Conservation (phyloP, 2,888 invertebrate species). For the Agrochola lota region DNA sequence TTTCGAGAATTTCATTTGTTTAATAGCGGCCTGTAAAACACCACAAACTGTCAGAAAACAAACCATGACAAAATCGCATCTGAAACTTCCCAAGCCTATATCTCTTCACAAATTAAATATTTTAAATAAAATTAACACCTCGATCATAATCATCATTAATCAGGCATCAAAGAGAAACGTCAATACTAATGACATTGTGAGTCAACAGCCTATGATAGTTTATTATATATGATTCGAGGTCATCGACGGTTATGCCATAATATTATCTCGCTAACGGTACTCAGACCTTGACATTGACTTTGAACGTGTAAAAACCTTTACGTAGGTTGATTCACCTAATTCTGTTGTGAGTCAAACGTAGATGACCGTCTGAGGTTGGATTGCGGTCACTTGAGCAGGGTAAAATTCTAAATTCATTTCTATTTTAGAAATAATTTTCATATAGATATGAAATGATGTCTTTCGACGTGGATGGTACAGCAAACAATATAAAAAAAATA, state of each 20-base stretch:
- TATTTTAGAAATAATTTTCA: not conserved
- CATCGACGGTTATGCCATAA: slow-evolving; percentile 58
- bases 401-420: not conserved
- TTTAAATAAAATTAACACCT: slow-evolving; percentile 6
- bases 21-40: not conserved
- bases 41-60: not conserved
- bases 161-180: slow-evolving; percentile 21
- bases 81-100: not conserved
- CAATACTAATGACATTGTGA: slow-evolving; percentile 11
- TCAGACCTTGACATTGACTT: slow-evolving; percentile 62
- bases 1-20: not conserved
- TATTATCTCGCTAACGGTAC: slow-evolving; percentile 57
- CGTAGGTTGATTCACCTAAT: slow-evolving; percentile 52
- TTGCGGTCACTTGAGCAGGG: not conserved
- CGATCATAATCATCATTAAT: not conserved
- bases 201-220: slow-evolving; percentile 27
- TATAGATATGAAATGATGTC: not conserved
- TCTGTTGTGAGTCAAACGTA: slow-evolving; percentile 32
- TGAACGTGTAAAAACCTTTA: slow-evolving; percentile 35
- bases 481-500: not conserved
- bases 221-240: slow-evolving; percentile 52
- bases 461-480: not conserved
- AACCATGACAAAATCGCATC: not conserved
- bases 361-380: not conserved
- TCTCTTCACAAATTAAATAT: not conserved